phyloP scores from a whole-genome alignment of 2,797 vertebrate species.

The Enteromius thamalakanensis region DNA sequence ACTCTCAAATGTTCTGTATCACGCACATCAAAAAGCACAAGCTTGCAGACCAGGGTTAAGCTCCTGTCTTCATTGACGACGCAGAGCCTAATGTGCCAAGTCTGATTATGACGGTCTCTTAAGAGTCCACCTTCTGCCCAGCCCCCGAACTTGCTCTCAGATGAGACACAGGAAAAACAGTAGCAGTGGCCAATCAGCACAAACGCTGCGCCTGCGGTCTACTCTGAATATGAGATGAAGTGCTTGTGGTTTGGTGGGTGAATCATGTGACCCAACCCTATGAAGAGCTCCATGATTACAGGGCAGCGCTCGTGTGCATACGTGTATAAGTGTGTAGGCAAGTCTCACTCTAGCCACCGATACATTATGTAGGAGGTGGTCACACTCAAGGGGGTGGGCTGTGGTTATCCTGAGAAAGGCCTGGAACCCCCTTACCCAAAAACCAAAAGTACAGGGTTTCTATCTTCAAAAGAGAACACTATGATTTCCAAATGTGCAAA shows the following conservation, averaged over 20 bases:
- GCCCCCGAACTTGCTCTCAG: constrained; percentile 63
- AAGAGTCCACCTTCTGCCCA: constrained; percentile 69
- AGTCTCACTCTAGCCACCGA: constrained; percentile 68
- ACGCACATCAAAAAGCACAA: background rate
- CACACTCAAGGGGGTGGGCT: constrained; percentile 55
- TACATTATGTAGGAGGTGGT: constrained; percentile 67
- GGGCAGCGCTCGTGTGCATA: constrained; percentile 68
- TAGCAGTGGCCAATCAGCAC: constrained; percentile 60
- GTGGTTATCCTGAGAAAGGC: constrained; percentile 71
- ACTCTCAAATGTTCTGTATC: background rate
- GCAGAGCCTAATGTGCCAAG: constrained; percentile 47
- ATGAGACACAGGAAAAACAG: constrained; percentile 62
- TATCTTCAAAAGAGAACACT: constrained; percentile 76
- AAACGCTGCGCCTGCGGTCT: constrained; percentile 44
- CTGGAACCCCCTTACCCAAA: constrained; percentile 76
- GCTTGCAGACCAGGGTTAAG: background rate
- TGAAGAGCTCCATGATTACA: constrained; percentile 80
- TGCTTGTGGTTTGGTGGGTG: constrained; percentile 79
- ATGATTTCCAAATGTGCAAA: constrained; percentile 82
- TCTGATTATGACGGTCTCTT: constrained; percentile 64
- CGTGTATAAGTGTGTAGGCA: constrained; percentile 46
- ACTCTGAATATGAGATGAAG: constrained; percentile 79
- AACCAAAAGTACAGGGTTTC: constrained; percentile 83
- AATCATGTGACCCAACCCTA: constrained; percentile 76
- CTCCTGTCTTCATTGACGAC: background rate